A percentile compares a stretch with the other conserved stretches of the same genome.
These are phyloP conservation scores for Hypsibius dujardini DNA, from an alignment of 1,140 invertebrate genomes.

Conservation along the genomic window DNA sequence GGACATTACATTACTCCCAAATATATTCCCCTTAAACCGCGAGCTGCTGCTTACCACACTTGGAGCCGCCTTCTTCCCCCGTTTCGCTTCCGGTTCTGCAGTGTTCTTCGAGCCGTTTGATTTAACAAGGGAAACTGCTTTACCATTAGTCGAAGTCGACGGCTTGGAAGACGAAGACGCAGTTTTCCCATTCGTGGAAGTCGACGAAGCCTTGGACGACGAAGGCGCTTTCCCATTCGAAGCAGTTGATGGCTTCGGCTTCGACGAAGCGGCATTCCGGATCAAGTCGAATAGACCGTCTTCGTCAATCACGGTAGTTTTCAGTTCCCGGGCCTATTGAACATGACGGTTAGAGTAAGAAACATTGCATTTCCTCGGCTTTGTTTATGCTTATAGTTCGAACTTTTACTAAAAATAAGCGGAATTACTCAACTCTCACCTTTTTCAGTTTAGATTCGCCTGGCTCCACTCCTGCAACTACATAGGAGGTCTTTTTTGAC, in stretches of 20 bases:
- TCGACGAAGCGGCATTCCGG: constrained; percentile 35
- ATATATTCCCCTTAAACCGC: background rate
- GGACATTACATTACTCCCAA: background rate
- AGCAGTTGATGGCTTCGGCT: constrained; percentile 19
- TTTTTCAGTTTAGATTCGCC: constrained; percentile 65
- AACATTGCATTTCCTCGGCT: constrained; percentile 13
- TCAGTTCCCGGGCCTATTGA: constrained; percentile 43
- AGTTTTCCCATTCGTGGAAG: background rate
- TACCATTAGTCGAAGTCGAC: background rate
- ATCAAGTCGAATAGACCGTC: constrained; percentile 67
- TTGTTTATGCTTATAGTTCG: background rate
- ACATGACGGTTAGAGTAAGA: background rate
- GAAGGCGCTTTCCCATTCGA: no score
- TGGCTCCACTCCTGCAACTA: constrained; percentile 62
- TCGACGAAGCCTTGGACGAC: background rate
- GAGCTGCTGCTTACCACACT: no score
- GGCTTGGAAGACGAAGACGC: background rate
- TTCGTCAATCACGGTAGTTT: constrained; percentile 54
- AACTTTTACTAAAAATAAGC: constrained; percentile 14
- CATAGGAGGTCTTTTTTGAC: constrained; percentile 61
- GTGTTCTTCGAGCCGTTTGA: no score
- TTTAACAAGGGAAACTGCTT: no score
- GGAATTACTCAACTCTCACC: no score
- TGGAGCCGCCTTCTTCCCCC: no score
- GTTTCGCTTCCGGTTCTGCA: no score